Base-by-base conservation (phyloP, 1,140 invertebrate genomes). In the Hylyphantes graminicola region DNA sequence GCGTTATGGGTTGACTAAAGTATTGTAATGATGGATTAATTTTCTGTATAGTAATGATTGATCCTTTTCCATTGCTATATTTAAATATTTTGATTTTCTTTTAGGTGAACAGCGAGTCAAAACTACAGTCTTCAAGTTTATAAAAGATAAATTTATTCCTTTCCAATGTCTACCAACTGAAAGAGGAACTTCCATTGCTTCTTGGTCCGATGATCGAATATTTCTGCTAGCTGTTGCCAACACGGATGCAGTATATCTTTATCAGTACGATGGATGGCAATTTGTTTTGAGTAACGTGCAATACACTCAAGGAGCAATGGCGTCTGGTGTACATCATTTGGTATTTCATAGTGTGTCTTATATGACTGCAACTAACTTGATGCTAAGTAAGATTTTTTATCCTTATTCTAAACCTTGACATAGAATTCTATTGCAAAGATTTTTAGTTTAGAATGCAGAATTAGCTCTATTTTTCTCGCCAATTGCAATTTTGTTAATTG, bases 221-320 rank as follows among this genome's bases (percentile, higher is more conserved):
- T 88, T 88, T 70, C 12, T 87, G 2, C 63, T 89, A 2, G 81
- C 88, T 12, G 61, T 88, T 19, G 86, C 85, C 15, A 78, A 57
- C 35, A 68, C 87, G 50, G 57, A 86, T n/a, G 67, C 64, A 13
- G 80, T 87, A 7, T 35, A 81, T 64, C 15, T 87, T 7, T 90
- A 89, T 76, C 90, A 91, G 51, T 91, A 91, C 54, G 88, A 91
- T 81, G 91, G 91, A 2, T 91, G 90, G 90, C 86, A 85, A 78
- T 91, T 91, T 86, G 85, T 89, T 8, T 15, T 86, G 48, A 87
- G 85, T 8, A 53, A 48, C 65, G 54, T 86, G 13, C 87, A 87
- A 51, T 81, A 86, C 11, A 54, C 75, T 1, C 73, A 70, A 55
- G 76, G 82, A 35, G 50, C 73, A 53, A 78, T 86, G 78, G 78